Evolutionary conservation across 2,888 invertebrate genomes (phyloP).

Genomic region (Pecten maximus): DNA sequence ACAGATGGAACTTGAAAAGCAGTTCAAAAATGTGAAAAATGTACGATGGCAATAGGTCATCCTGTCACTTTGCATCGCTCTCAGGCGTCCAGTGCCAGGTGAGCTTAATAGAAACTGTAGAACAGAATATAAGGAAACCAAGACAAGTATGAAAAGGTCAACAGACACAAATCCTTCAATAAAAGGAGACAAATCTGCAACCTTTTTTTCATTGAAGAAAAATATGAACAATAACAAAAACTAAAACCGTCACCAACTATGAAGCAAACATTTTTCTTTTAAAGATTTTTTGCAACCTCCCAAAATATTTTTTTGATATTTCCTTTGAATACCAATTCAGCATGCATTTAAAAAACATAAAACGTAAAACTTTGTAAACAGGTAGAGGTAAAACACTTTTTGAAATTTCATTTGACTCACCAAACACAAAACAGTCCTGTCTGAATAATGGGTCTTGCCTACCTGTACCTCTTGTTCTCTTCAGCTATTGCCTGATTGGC

Average conservation of each 20-base stretch:
- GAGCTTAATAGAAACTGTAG: too few relatives aligned
- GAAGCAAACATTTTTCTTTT: background rate
- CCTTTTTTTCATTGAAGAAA: background rate
- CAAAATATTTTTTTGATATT: background rate
- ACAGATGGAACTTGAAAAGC: too few relatives aligned
- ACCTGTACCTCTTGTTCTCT: conserved; percentile 4
- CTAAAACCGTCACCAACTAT: background rate
- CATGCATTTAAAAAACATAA: background rate
- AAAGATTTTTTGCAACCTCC: too few relatives aligned
- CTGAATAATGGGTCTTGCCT: background rate
- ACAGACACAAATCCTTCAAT: too few relatives aligned
- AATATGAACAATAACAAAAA: background rate
- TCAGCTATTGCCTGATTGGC: background rate
- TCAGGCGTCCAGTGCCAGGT: too few relatives aligned
- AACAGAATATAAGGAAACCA: too few relatives aligned
- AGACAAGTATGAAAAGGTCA: background rate
- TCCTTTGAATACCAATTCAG: background rate
- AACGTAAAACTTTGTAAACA: background rate
- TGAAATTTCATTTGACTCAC: background rate
- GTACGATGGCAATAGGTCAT: too few relatives aligned
- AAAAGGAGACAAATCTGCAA: too few relatives aligned
- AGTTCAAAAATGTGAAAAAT: too few relatives aligned
- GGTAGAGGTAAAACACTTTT: background rate
- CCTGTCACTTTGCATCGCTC: too few relatives aligned
- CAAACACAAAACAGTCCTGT: background rate